A percentile compares a stretch with the other conserved stretches of the same genome.
Evolutionary conservation across 2,113 vertebrate genomes (phyloP).

Genomic region (Candoia aspera): DNA sequence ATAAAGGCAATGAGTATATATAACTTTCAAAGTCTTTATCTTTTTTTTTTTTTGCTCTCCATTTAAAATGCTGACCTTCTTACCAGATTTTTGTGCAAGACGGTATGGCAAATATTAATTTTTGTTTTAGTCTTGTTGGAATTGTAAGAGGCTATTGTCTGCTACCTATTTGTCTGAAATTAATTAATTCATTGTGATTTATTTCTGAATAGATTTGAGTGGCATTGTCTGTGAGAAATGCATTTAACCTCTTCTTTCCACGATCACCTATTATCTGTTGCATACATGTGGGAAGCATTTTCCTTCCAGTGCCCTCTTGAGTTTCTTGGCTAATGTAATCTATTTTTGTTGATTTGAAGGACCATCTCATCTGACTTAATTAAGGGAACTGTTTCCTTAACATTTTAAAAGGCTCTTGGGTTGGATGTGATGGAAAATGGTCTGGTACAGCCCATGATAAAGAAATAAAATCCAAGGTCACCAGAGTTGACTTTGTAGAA

Average conservation of each 20-base stretch:
- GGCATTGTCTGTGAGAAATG: neutral
- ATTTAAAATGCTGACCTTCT: neutral
- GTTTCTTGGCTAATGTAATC: neutral
- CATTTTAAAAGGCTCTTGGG: neutral
- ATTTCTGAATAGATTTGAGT: neutral
- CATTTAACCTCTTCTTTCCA: neutral
- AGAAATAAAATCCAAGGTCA: neutral
- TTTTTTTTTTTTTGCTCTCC: neutral
- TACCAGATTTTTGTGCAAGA: neutral
- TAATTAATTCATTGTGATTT: neutral
- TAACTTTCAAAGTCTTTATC: neutral
- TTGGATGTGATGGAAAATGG: neutral
- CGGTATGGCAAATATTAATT: neutral
- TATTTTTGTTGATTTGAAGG: conserved; percentile 3
- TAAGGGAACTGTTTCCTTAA: conserved; percentile 7
- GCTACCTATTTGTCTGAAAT: neutral
- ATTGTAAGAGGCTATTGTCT: neutral
- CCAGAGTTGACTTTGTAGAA: conserved; percentile 7
- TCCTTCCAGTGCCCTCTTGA: neutral
- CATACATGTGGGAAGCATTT: neutral
- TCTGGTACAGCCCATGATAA: neutral
- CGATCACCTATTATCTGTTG: neutral
- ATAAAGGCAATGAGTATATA: neutral
- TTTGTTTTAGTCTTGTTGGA: neutral
- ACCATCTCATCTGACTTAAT: neutral